A percentile compares a stretch with the other conserved stretches of the same genome.
Evolutionary conservation across 2,888 invertebrate species (phyloP).

Genomic region (Criorhina ranunculi): DNA sequence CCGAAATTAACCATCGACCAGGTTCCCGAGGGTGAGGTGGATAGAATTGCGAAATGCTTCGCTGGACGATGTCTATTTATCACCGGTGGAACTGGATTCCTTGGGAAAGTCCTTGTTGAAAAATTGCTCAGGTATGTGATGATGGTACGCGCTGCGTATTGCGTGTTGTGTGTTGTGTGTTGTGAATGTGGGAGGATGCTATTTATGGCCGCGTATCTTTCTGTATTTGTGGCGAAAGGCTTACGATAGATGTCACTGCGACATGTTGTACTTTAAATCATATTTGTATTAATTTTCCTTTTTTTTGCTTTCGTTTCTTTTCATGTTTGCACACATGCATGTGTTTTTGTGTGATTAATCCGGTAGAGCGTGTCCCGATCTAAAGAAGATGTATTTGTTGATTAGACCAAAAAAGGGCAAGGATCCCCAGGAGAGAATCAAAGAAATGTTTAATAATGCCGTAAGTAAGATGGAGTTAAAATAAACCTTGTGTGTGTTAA

Average conservation of each 20-base stretch:
- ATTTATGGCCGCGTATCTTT: constrained; percentile 87
- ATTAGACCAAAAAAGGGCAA: constrained; percentile 94
- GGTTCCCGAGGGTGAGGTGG: constrained; percentile 80
- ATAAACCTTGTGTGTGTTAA: background rate
- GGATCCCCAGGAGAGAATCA: constrained; percentile 89
- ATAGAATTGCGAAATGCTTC: constrained; percentile 83
- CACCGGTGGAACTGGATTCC: constrained; percentile 84
- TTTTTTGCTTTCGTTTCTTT: constrained; percentile 37
- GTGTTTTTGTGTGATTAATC: constrained; percentile 61
- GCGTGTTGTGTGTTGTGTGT: background rate
- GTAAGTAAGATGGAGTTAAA: constrained; percentile 86
- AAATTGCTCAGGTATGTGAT: constrained; percentile 83
- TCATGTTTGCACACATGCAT: constrained; percentile 39
- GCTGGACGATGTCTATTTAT: constrained; percentile 83
- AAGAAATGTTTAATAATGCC: constrained; percentile 92
- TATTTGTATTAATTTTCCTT: constrained; percentile 72
- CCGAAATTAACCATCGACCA: constrained; percentile 79
- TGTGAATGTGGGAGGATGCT: constrained; percentile 61
- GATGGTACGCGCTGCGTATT: constrained; percentile 8
- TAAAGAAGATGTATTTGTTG: constrained; percentile 92
- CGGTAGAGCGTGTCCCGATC: constrained; percentile 89
- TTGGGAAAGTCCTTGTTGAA: constrained; percentile 84
- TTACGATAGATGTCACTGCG: constrained; percentile 65
- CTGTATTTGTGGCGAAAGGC: constrained; percentile 37
- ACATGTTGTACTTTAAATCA: constrained; percentile 72